Percentiles rank a stretch among this genome's conserved stretches.
Evolutionary conservation across 1,140 invertebrate genomes (phyloP).

Genomic region (Drosophila takahashii): DNA sequence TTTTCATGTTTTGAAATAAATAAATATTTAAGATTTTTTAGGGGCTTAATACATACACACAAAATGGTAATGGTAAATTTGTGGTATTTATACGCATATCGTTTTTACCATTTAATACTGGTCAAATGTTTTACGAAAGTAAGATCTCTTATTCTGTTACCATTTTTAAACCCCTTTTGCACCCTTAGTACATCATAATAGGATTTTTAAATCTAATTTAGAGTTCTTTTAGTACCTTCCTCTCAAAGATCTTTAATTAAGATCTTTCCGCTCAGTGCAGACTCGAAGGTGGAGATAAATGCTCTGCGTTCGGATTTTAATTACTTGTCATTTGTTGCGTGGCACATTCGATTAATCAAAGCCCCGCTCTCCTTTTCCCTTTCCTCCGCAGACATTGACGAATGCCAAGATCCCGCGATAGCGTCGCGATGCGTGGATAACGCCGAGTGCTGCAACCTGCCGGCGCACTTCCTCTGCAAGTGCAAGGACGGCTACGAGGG

Average conservation of each 20-base stretch:
- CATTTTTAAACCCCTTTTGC: too few relatives aligned
- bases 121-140: too few relatives aligned
- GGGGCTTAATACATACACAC: background rate
- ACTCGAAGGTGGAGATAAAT: conserved; percentile 35
- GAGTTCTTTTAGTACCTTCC: too few relatives aligned
- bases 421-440: conserved; percentile 94
- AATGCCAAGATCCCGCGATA: conserved; percentile 94
- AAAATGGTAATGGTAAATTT: too few relatives aligned
- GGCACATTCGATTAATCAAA: conserved; percentile 65
- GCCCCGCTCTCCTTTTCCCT: conserved; percentile 14
- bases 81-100: too few relatives aligned
- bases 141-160: too few relatives aligned
- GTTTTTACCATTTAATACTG: too few relatives aligned
- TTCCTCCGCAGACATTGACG: conserved; percentile 93
- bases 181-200: too few relatives aligned
- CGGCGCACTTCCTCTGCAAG: conserved; percentile 97
- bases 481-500: conserved; percentile 95
- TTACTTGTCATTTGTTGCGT: conserved; percentile 64
- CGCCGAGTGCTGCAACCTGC: conserved; percentile 97
- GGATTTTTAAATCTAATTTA: too few relatives aligned
- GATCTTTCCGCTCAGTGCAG: conserved; percentile 7
- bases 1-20: too few relatives aligned
- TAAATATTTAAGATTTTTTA: background rate
- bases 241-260: background rate
- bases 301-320: conserved; percentile 46